These are phyloP conservation scores for Abramis brama DNA, from an alignment of 2,113 vertebrate species.

Conservation along the genomic window DNA sequence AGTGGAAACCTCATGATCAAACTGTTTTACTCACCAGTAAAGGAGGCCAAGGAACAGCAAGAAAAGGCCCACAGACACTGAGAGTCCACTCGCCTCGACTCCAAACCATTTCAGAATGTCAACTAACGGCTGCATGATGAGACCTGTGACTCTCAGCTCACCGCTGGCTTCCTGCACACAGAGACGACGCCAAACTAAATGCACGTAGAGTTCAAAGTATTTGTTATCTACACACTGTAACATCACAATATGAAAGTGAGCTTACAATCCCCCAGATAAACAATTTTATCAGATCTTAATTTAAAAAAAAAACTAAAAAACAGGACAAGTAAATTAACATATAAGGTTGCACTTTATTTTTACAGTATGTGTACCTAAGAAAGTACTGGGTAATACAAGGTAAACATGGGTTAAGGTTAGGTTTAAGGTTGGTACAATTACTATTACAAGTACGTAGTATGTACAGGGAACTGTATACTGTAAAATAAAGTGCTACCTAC, in stretches of 20 bases:
- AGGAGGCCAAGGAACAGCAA: constrained; percentile 78
- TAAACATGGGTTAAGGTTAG: too few species aligned
- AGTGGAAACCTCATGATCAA: neutral
- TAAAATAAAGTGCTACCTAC: too few species aligned
- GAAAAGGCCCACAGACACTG: constrained; percentile 74
- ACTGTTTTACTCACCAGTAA: constrained; percentile 81
- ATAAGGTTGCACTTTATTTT: neutral
- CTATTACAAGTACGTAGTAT: too few species aligned
- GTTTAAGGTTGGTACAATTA: too few species aligned
- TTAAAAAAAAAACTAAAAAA: neutral
- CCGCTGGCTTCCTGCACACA: neutral
- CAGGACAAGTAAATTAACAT: neutral
- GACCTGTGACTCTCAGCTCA: neutral
- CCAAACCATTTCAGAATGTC: constrained; percentile 63
- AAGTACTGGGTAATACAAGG: too few species aligned
- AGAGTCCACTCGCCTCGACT: constrained; percentile 58
- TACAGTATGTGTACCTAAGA: too few species aligned
- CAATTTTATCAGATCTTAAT: neutral
- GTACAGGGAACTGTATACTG: too few species aligned
- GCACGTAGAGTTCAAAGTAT: neutral
- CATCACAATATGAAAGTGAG: neutral
- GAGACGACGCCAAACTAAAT: neutral
- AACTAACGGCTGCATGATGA: constrained; percentile 64
- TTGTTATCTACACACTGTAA: neutral
- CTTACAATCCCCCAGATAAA: neutral